Base-by-base conservation (phyloP, 2,888 invertebrate species). In the Galeruca laticollis region DNA sequence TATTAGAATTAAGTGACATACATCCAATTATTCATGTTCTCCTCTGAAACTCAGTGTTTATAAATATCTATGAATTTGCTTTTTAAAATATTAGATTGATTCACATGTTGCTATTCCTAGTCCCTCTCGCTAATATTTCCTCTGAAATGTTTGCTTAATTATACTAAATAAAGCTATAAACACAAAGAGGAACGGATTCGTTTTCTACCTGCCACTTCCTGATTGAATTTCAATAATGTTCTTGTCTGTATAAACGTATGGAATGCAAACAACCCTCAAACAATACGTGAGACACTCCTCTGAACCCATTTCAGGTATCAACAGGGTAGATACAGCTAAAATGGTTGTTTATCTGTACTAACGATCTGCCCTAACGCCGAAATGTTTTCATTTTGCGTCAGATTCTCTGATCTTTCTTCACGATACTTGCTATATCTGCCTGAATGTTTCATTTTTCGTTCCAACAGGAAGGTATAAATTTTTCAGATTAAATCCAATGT, bases 201-300 rank as follows among this genome's bases (percentile, higher is more conserved):
- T 15, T 15, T 47, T 47, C 18, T 15, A 2, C 31, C 47, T 18
- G 11, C 8, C 20, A 54, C 20, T 11, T 54, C 47, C 54, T 61
- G 62, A 60, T 49, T 61, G 56, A 68, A 68, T 49, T 49, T 26
- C 31, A 47, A 56, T 21, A 35, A 51, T 15, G 57, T 57, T 11
- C 54, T 18, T 63, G 66, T 57, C 62, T 43, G 35, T 47, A 59
- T 56, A 49, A 75, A 73, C 73, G 75, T 73, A 71, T 71, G 71
- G 78, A 77, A 79, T 78, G 76, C 73, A 77, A 79, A 79, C 70
- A 74, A 69, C 78, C 77, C 73, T 78, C 77, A 76, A 75, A 69
- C 71, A 71, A 76, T 74, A 76, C 72, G 76, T 77, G 77, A 72
- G 76, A 73, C 70, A 71, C 69, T 65, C 68, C 66, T 52, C 72